Evolutionary conservation across 2,888 invertebrate genomes (phyloP).

Genomic region (Amiota mariae): DNA sequence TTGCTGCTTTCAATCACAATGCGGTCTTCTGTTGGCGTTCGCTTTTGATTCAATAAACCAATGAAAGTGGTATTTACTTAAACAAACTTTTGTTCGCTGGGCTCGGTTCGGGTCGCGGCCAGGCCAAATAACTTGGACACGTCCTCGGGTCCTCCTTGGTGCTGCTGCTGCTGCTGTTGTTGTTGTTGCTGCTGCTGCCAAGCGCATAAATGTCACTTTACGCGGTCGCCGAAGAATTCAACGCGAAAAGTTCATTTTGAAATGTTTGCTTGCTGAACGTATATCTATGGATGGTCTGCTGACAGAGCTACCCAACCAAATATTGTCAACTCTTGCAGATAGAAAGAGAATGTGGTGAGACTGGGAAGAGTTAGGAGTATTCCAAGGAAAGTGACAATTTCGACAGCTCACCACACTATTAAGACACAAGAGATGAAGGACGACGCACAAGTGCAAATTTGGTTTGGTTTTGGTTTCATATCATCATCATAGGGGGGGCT

Average conservation of each 20-base stretch:
- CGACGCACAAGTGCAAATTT: conserved; percentile 61
- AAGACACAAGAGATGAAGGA: conserved; percentile 41
- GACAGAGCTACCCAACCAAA: too few relatives aligned
- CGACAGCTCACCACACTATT: conserved; percentile 47
- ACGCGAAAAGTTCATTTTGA: conserved; percentile 38
- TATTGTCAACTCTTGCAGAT: too few relatives aligned
- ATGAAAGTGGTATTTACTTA: conserved; percentile 17
- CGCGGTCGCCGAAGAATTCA: conserved; percentile 54
- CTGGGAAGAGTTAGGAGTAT: conserved; percentile 54
- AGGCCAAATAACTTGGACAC: background rate
- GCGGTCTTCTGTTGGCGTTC: background rate
- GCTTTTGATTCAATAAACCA: conserved; percentile 20
- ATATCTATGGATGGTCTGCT: background rate
- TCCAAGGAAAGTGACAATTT: conserved; percentile 62
- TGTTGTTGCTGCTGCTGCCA: conserved; percentile 39
- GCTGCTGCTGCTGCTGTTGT: conserved; percentile 33
- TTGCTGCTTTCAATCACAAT: background rate
- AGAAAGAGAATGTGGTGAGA: background rate
- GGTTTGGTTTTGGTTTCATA: conserved; percentile 66
- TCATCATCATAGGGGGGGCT: conserved; percentile 27
- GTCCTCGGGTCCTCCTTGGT: background rate
- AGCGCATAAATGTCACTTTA: conserved; percentile 67
- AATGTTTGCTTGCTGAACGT: conserved; percentile 48
- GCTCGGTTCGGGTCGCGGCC: background rate
- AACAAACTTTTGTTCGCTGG: conserved; percentile 10